Base-by-base conservation (phyloP, 2,888 invertebrate species). In the Harpalus rufipes region DNA sequence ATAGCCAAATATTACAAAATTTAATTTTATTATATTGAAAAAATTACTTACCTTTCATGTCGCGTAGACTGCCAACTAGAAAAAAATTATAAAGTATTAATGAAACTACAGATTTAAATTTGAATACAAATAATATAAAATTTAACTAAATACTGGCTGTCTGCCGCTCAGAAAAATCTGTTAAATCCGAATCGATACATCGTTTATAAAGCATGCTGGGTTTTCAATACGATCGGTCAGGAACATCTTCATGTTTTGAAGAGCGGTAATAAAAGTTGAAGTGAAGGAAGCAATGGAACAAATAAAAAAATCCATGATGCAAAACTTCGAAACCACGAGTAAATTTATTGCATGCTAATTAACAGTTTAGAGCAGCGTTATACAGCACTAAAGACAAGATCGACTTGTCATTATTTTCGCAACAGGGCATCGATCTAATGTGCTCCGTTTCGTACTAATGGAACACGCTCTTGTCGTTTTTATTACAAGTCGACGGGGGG, bases 351-450 rank as follows among this genome's bases (percentile, higher is more conserved):
- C 78, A 78, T 78, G 78, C 56, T 58, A 78, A 78, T 78, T 56
- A 78, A 58, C 21, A 21, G 78, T 78, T 78, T 56, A 78, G 56
- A 80, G 14, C 41, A 14, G n/a, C 61, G 21, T 61, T 80, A 61
- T 61, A 61, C 18, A 39, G 39, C 44, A 80, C 61, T 80, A 80
- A 80, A 80, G 80, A 80, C 80, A 59, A 80, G 80, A 80, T 80
- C 80, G 32, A 80, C 61, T 59, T 59, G 80, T 80, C 80, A 61
- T 80, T 80, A 80, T 80, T 80, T 80, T 80, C 80, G 21, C 80
- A 80, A 80, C 80, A 80, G 80, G 80, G 80, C 80, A 80, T 80
- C 80, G 80, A 80, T 80, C 80, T 80, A 80, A 80, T 80, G 51
- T 18, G 78, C 32, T 58, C 76, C 78, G 80, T 59, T 80, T 61